Percentiles rank a stretch among this genome's conserved stretches.
phyloP scores from a whole-genome alignment of 2,113 vertebrate genomes.

The Pterocles gutturalis region DNA sequence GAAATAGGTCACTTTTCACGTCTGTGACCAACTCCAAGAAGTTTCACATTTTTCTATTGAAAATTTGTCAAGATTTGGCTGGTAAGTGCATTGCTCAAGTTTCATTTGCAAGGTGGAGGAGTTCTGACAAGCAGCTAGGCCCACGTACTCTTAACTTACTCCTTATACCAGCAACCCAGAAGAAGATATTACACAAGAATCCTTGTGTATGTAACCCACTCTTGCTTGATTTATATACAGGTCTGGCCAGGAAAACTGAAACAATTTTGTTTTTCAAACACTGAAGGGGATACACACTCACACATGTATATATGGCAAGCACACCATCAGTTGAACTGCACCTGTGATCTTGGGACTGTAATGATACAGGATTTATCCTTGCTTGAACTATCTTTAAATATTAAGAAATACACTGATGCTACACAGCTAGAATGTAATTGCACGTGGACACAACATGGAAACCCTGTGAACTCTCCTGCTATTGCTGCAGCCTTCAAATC shows the following conservation, averaged over 20 bases:
- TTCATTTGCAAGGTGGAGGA: background rate
- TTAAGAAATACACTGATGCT: background rate
- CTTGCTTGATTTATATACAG: background rate
- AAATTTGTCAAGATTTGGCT: background rate
- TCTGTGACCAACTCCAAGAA: background rate
- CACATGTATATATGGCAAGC: background rate
- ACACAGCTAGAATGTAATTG: background rate
- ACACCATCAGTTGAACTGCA: background rate
- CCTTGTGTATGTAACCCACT: background rate
- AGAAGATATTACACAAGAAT: background rate
- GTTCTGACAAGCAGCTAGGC: constrained; percentile 1
- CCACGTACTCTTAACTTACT: background rate
- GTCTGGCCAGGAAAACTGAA: background rate
- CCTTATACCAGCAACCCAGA: background rate
- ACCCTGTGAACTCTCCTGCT: background rate
- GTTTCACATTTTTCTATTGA: background rate
- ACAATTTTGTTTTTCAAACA: background rate
- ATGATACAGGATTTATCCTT: background rate
- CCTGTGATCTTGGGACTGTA: background rate
- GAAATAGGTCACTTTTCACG: background rate
- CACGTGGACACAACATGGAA: background rate
- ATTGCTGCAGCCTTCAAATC: background rate
- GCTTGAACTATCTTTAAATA: background rate
- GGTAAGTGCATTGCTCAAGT: background rate
- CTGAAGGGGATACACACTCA: background rate